phyloP scores from a whole-genome alignment of 2,888 invertebrate species.

The Heliconius aoede region DNA sequence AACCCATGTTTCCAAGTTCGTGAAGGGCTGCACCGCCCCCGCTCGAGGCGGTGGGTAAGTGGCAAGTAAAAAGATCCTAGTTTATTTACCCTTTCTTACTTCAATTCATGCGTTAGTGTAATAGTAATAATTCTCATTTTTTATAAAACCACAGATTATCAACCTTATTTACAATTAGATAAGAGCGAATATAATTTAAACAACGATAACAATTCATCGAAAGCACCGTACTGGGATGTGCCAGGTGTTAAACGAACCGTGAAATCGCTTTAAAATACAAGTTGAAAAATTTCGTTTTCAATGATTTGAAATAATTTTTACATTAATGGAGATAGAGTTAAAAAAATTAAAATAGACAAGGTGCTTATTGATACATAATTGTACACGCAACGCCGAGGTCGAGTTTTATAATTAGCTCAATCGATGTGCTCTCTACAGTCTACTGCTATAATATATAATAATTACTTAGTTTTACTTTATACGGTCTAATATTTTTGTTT shows the following conservation, averaged over 20 bases:
- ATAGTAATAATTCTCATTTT: conserved; percentile 31
- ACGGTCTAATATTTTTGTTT: background rate
- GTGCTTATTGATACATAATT: conserved; percentile 16
- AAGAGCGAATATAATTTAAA: conserved; percentile 15
- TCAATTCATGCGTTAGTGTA: conserved; percentile 30
- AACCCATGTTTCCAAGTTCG: conserved; percentile 5
- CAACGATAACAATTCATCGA: conserved; percentile 6
- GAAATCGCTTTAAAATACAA: conserved; percentile 45
- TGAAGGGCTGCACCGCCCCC: conserved; percentile 26
- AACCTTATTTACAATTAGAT: conserved; percentile 29
- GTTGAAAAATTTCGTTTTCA: conserved; percentile 40
- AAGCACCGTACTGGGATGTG: conserved; percentile 47
- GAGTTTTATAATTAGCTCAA: conserved; percentile 21
- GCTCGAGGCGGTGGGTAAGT: background rate
- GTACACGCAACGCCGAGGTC: conserved; percentile 11
- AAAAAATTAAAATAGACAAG: conserved; percentile 15
- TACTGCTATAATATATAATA: background rate
- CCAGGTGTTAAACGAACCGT: conserved; percentile 47
- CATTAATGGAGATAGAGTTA: conserved; percentile 28
- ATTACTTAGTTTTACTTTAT: background rate
- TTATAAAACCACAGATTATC: conserved; percentile 16
- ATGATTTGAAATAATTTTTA: conserved; percentile 34
- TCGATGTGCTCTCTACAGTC: conserved; percentile 5
- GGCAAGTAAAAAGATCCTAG: conserved; percentile 24
- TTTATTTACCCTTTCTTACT: conserved; percentile 30